phyloP scores from a whole-genome alignment of 2,797 vertebrate genomes.

The Poeciliopsis infans region DNA sequence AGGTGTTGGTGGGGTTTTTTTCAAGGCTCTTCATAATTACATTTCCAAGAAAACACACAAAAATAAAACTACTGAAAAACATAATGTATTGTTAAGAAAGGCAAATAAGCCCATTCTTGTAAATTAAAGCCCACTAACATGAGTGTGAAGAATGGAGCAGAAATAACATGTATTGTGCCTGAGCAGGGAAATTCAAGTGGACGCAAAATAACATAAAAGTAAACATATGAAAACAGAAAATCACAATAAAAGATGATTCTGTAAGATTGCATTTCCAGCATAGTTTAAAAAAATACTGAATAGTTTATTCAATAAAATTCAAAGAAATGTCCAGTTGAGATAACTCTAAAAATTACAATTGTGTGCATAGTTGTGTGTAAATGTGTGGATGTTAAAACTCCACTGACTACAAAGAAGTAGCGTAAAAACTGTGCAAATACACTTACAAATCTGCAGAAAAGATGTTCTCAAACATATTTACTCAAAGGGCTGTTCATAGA shows the following conservation, averaged over 20 bases:
- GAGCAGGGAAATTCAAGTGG: background rate
- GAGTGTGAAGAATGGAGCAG: background rate
- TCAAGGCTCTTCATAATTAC: background rate
- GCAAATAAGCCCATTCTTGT: constrained; percentile 20
- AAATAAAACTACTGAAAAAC: background rate
- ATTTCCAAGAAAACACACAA: background rate
- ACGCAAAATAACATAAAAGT: background rate
- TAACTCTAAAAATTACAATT: background rate
- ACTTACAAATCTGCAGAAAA: background rate
- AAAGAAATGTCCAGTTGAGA: background rate
- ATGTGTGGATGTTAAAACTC: background rate
- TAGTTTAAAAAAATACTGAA: background rate
- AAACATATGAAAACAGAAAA: background rate
- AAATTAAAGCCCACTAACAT: constrained; percentile 50
- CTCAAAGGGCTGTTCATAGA: background rate
- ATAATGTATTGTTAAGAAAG: constrained; percentile 11
- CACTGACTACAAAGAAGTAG: background rate
- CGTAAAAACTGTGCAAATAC: background rate
- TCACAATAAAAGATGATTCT: background rate
- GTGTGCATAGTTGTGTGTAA: background rate
- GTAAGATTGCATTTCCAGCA: background rate
- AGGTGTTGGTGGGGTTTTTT: background rate
- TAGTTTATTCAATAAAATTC: background rate
- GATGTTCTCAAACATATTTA: background rate
- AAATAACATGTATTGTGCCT: background rate